These are phyloP conservation scores for Takifugu flavidus DNA, from an alignment of 2,113 vertebrate species.

Conservation along the genomic window DNA sequence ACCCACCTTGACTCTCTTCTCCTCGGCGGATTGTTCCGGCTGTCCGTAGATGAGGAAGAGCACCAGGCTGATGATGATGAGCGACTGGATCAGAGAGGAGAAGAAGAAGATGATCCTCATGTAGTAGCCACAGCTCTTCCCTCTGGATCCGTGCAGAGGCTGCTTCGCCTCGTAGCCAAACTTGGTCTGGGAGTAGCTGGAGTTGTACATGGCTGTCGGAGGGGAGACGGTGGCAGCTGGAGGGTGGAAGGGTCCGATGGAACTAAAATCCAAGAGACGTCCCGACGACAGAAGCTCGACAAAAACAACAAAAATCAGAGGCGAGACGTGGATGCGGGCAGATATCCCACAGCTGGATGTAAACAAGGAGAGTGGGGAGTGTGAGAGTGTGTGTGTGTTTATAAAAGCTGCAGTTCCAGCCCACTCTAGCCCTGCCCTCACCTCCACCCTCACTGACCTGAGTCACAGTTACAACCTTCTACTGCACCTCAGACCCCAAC, in stretches of 20 bases:
- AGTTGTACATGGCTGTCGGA: constrained; percentile 77
- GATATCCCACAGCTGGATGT: constrained; percentile 33
- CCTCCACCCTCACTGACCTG: constrained; percentile 33
- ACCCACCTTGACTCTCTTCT: constrained; percentile 66
- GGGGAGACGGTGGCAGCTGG: constrained; percentile 44
- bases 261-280: constrained; percentile 5
- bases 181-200: constrained; percentile 76
- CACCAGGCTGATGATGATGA: constrained; percentile 91
- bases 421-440: constrained; percentile 61
- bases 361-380: constrained; percentile 47
- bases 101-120: constrained; percentile 88
- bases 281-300: background rate
- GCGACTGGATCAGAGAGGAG: constrained; percentile 87
- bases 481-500: background rate
- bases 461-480: constrained; percentile 22
- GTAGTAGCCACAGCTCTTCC: constrained; percentile 80
- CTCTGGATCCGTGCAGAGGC: constrained; percentile 56
- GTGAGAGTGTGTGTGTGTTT: constrained; percentile 49
- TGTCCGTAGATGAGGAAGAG: constrained; percentile 93
- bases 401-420: constrained; percentile 70
- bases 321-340: constrained; percentile 1
- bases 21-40: constrained; percentile 77
- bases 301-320: background rate
- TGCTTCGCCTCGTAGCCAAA: constrained; percentile 72
- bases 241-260: background rate